Percentiles rank a stretch among this genome's conserved stretches.
Evolutionary conservation across 2,888 invertebrate genomes (phyloP).

Genomic region (Cancer borealis): DNA sequence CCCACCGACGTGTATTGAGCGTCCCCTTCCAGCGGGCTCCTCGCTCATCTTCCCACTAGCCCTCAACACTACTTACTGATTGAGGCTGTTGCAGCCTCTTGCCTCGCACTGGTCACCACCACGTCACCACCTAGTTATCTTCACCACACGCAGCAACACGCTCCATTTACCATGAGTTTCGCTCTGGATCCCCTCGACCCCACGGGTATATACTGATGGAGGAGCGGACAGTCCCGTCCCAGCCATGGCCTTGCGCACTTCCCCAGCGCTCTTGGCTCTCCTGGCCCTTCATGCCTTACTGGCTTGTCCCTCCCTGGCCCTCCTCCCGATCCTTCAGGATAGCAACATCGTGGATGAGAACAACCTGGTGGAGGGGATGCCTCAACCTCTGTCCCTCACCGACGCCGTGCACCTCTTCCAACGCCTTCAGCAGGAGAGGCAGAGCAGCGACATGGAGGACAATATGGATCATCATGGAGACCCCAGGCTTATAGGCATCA

Average conservation of each 20-base stretch:
- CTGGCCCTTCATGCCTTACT: conserved; percentile 57
- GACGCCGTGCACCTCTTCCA: conserved; percentile 51
- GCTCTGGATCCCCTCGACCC: conserved; percentile 70
- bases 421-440: conserved; percentile 55
- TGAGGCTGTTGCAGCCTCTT: conserved; percentile 49
- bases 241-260: conserved; percentile 53
- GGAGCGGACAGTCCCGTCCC: conserved; percentile 51
- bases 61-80: conserved; percentile 50
- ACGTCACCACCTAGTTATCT: conserved; percentile 47
- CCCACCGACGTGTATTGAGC: conserved; percentile 67
- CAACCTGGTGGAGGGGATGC: conserved; percentile 62
- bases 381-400: conserved; percentile 51
- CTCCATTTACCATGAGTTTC: conserved; percentile 72
- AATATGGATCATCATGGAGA: conserved; percentile 38
- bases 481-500: conserved; percentile 64
- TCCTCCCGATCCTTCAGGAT: conserved; percentile 59
- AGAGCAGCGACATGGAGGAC: not conserved
- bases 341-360: conserved; percentile 66
- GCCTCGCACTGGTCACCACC: conserved; percentile 43
- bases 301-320: conserved; percentile 57
- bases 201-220: conserved; percentile 72
- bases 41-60: conserved; percentile 50
- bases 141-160: conserved; percentile 61
- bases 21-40: conserved; percentile 30
- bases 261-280: conserved; percentile 56